Percentiles rank a stretch among this genome's conserved stretches.
These are phyloP conservation scores for Lonchura striata DNA, from an alignment of 2,113 vertebrate species.

Conservation along the genomic window DNA sequence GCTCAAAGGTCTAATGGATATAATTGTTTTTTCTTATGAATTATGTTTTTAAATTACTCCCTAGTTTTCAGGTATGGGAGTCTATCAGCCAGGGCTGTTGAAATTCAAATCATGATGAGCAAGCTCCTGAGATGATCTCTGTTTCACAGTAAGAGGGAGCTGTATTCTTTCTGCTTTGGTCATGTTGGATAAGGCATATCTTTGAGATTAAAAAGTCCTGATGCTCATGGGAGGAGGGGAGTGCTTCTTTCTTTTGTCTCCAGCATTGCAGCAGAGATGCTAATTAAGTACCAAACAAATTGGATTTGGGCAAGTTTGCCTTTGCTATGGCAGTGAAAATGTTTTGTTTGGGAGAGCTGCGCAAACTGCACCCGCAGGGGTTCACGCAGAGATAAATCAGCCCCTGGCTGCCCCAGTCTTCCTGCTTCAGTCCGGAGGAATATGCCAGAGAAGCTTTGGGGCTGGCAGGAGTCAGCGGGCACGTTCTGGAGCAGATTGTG, in stretches of 20 bases:
- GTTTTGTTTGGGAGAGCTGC: not conserved
- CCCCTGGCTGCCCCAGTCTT: not conserved
- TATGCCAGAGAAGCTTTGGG: not conserved
- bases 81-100: not conserved
- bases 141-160: not conserved
- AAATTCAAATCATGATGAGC: not conserved
- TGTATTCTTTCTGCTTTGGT: not conserved
- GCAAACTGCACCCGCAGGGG: accelerated
- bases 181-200: not conserved
- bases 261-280: not conserved
- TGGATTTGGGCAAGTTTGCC: not conserved
- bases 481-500: not conserved
- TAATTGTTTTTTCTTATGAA: not conserved
- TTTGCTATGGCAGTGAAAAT: not conserved
- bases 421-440: not conserved
- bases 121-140: not conserved
- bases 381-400: not conserved
- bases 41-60: not conserved
- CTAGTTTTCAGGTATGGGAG: not conserved
- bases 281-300: constrained; percentile 24
- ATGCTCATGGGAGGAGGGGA: not conserved
- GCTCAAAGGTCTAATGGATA: not conserved
- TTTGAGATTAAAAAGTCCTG: not conserved
- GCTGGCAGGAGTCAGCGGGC: not conserved
- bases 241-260: not conserved